These are phyloP conservation scores for Hemibagrus wyckioides DNA, from an alignment of 2,113 vertebrate species.

Conservation along the genomic window DNA sequence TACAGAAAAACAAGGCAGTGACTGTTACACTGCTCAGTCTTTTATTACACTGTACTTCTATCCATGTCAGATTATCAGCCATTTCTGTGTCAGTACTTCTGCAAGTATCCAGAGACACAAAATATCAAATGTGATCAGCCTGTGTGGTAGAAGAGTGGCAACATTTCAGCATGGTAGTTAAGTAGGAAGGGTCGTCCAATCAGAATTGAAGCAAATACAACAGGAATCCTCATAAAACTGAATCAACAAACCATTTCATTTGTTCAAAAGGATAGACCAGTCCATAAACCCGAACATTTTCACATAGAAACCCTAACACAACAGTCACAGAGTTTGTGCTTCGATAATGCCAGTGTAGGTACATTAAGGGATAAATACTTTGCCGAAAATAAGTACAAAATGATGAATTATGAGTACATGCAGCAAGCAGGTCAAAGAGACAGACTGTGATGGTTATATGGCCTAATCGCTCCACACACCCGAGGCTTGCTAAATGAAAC, in stretches of 20 bases:
- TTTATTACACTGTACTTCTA: not conserved
- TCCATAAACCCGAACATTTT: not conserved
- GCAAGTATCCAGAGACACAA: not conserved
- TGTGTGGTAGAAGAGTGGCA: not conserved
- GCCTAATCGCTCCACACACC: not conserved
- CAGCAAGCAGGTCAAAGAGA: not conserved
- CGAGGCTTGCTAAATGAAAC: not conserved
- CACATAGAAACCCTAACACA: not conserved
- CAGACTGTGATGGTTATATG: not conserved
- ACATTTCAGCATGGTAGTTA: not conserved
- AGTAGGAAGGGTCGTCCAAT: not conserved
- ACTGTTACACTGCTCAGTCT: not conserved
- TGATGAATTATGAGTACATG: not conserved
- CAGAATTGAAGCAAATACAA: slow-evolving; percentile 8
- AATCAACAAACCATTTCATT: slow-evolving; percentile 22
- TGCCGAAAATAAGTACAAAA: too few relatives aligned
- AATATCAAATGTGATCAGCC: not conserved
- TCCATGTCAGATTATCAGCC: not conserved
- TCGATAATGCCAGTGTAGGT: not conserved
- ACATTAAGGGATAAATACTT: not conserved
- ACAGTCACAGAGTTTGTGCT: not conserved
- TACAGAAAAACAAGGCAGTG: not conserved
- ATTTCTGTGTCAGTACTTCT: not conserved
- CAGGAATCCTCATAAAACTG: slow-evolving; percentile 3
- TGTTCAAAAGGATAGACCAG: not conserved